Base-by-base conservation (phyloP, 23 tunicate species). In the Trididemnum miniatum region DNA sequence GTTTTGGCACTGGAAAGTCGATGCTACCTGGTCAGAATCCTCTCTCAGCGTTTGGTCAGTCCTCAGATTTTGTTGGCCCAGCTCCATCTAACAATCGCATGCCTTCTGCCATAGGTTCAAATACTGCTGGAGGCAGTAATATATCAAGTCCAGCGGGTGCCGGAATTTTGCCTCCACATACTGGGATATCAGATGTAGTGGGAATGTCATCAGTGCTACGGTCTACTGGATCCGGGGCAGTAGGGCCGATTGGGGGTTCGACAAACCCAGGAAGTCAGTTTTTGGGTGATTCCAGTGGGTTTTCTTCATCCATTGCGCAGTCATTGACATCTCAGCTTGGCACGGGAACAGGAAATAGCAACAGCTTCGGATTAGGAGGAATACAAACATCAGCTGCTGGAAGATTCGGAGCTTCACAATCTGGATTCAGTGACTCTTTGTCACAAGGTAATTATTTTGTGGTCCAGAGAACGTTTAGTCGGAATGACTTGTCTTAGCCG, bases 101-200 rank as follows among this genome's bases (percentile, higher is more conserved):
- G 71, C 74, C 76, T 22, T 54, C 78, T 7, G 83, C 67, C 18
- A 66, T 85, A 29, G 88, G 88, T 7, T 35, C 81, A 35, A 78
- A 51, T 51, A 78, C 66, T 54, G 54, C 84, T 1, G 80, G 67
- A 23, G 87, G 77, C 18, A 66, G 81, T 67, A 82, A 82, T 83
- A 73, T 88, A 40, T 72, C 86, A 30, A 89, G 94, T 65, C 87
- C 94, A 23, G 94, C 82, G 20, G 94, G 87, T 34, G 67, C 80
- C 0, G 94, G 87, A 0, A 37, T 83, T 37, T 36, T 83, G 36
- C 75, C 87, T 36, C 83, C 87, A 0, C 36, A 76, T 28, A 5
- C 72, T 29, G 87, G 87, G 2, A 18, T 83, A 26, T 63, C 71
- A 24, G 87, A 83, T 35, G 62, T 62, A 7, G 34, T 79, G 5